These are phyloP conservation scores for Goniozus legneri DNA, from an alignment of 1,140 invertebrate genomes.

Conservation along the genomic window DNA sequence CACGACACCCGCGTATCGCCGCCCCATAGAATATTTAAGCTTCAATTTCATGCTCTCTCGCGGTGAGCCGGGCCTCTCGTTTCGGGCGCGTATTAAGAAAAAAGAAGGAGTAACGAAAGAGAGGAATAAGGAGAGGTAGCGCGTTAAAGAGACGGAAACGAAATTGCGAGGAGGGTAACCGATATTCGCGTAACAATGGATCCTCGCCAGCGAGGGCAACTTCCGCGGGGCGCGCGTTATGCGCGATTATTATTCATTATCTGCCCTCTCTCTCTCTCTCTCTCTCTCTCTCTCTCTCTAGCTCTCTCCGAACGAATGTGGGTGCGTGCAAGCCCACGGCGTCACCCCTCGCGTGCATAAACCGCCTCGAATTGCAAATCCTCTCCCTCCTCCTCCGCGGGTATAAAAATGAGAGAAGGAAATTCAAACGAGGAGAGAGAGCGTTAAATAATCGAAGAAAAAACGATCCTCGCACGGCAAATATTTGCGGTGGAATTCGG, in stretches of 20 bases:
- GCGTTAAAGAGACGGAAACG: constrained; percentile 26
- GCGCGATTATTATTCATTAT: constrained; percentile 53
- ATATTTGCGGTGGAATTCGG: too few relatives aligned
- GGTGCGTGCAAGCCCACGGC: too few relatives aligned
- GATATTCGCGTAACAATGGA: constrained; percentile 28
- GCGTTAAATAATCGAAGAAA: too few relatives aligned
- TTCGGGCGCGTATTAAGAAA: constrained; percentile 26
- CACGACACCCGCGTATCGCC: constrained; percentile 29
- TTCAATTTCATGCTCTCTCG: constrained; percentile 51
- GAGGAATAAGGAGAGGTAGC: background rate
- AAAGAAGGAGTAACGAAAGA: constrained; percentile 43
- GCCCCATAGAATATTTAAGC: constrained; percentile 55
- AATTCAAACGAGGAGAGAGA: too few relatives aligned
- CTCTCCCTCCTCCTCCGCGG: too few relatives aligned
- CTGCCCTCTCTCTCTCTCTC: background rate
- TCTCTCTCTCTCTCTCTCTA: constrained; percentile 7
- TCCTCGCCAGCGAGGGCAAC: background rate
- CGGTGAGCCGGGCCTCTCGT: constrained; percentile 22
- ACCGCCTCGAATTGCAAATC: too few relatives aligned
- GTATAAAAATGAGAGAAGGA: too few relatives aligned
- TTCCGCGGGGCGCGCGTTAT: constrained; percentile 12
- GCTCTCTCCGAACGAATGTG: too few relatives aligned
- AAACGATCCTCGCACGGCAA: too few relatives aligned
- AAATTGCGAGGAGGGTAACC: constrained; percentile 39
- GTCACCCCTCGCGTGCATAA: too few relatives aligned